A percentile compares a stretch with the other conserved stretches of the same genome.
Evolutionary conservation across 2,797 vertebrate species (phyloP).

Genomic region (Ispidina lecontei): DNA sequence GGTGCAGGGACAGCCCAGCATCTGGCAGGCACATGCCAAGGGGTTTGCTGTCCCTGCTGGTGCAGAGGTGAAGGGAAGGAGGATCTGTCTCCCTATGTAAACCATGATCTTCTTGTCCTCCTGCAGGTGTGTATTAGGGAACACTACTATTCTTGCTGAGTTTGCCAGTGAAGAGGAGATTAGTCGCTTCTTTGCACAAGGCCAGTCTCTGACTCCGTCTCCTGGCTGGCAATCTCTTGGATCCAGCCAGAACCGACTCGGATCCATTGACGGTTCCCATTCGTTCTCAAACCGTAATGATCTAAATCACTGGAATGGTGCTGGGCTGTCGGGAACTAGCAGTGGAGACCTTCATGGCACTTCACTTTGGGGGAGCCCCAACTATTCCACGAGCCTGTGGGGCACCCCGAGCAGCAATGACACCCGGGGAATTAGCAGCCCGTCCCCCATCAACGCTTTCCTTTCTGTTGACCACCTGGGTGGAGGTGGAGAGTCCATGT

Average conservation of each 20-base stretch:
- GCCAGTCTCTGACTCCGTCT: conserved; percentile 95
- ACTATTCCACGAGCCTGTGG: conserved; percentile 98
- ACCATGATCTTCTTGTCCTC: background rate
- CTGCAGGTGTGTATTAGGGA: conserved; percentile 97
- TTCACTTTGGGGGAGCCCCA: conserved; percentile 94
- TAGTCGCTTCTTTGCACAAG: conserved; percentile 99
- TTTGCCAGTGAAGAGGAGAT: conserved; percentile 99
- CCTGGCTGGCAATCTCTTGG: conserved; percentile 93
- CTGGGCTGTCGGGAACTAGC: conserved; percentile 86
- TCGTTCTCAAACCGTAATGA: conserved; percentile 92
- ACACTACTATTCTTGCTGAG: conserved; percentile 99
- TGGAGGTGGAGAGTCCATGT: conserved; percentile 94
- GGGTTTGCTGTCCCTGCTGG: background rate
- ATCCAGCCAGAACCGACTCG: conserved; percentile 91
- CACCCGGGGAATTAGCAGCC: conserved; percentile 90
- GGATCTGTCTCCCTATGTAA: background rate
- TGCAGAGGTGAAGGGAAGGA: background rate
- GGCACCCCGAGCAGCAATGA: conserved; percentile 87
- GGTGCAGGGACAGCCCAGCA: background rate
- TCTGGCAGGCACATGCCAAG: background rate
- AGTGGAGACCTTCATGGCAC: conserved; percentile 93
- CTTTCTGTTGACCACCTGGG: conserved; percentile 97
- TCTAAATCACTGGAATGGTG: conserved; percentile 94
- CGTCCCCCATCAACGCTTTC: conserved; percentile 92
- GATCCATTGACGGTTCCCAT: conserved; percentile 90